Evolutionary conservation across 2,797 vertebrate species (phyloP).

Genomic region (Malacoraja senta): DNA sequence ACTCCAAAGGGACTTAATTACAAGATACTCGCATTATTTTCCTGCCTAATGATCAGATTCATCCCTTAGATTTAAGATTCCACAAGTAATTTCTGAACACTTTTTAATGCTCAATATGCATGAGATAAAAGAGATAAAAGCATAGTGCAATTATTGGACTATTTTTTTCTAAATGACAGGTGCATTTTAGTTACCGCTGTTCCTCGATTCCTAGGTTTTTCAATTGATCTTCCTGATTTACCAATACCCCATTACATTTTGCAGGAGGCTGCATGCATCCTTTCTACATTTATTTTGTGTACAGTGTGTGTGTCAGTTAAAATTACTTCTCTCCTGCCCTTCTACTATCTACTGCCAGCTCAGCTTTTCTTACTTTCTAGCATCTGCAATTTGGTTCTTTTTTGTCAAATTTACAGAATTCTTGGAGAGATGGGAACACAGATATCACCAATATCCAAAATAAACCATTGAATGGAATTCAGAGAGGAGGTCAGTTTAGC

Average conservation of each 20-base stretch:
- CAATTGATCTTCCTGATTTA: not conserved
- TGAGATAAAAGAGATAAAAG: not conserved
- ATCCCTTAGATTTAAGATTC: not conserved
- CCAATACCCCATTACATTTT: not conserved
- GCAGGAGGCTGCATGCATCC: not conserved
- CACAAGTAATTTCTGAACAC: not conserved
- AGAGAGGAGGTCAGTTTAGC: not conserved
- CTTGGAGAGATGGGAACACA: not conserved
- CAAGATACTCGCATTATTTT: not conserved
- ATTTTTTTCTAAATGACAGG: not conserved
- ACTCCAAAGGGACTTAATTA: not conserved
- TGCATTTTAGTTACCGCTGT: not conserved
- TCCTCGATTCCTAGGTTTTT: too few species aligned
- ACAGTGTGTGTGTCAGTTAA: not conserved
- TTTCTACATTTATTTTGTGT: not conserved
- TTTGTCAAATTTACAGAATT: not conserved
- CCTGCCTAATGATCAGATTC: not conserved
- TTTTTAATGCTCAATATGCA: not conserved
- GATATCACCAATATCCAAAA: not conserved
- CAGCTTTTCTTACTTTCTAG: not conserved
- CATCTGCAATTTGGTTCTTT: not conserved
- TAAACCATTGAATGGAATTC: not conserved
- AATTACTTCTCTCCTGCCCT: not conserved
- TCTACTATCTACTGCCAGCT: not conserved
- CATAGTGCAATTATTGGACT: not conserved